Conservation (phyloP, 1,140 invertebrate species). For the Cotesia chilonis region DNA sequence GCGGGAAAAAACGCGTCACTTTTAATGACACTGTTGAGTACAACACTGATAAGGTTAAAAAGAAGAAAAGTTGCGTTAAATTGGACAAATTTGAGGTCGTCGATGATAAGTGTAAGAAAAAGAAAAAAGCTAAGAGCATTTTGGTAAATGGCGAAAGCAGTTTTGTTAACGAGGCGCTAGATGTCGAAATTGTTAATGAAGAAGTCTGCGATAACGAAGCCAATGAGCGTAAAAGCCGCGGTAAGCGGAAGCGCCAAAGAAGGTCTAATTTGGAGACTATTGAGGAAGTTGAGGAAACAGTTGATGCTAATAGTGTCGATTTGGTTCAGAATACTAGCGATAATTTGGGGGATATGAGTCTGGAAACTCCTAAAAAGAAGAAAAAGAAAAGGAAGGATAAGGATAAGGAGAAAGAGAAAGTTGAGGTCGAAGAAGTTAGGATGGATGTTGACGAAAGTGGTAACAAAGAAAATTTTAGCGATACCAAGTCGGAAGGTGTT, state of each 20-base stretch:
- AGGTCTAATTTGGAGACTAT: constrained; percentile 53
- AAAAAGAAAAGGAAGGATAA: constrained; percentile 30
- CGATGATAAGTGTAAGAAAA: constrained; percentile 51
- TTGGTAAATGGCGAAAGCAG: not conserved
- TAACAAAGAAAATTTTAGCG: constrained; percentile 8
- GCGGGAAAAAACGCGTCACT: constrained; percentile 55
- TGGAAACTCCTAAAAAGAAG: constrained; percentile 40
- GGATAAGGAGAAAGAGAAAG: constrained; percentile 4
- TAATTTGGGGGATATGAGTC: constrained; percentile 1
- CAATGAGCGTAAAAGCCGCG: constrained; percentile 51
- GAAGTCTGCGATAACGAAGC: constrained; percentile 53
- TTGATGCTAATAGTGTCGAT: constrained; percentile 37
- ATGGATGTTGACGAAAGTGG: not conserved
- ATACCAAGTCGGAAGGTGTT: not conserved
- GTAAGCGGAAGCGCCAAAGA: constrained; percentile 43
- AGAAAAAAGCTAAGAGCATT: constrained; percentile 36
- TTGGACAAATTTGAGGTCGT: constrained; percentile 60
- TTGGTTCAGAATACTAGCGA: constrained; percentile 14
- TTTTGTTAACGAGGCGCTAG: constrained; percentile 51
- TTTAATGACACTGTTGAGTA: constrained; percentile 61
- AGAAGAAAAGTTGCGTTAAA: constrained; percentile 47
- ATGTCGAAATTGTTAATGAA: constrained; percentile 42
- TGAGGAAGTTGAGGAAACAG: constrained; percentile 51
- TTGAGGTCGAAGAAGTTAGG: not conserved
- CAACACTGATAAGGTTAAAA: constrained; percentile 51